Evolutionary conservation across 2,888 invertebrate species (phyloP), one percentile per base, ranked within the genome.

Genomic region (Tenthredo distinguenda): DNA sequence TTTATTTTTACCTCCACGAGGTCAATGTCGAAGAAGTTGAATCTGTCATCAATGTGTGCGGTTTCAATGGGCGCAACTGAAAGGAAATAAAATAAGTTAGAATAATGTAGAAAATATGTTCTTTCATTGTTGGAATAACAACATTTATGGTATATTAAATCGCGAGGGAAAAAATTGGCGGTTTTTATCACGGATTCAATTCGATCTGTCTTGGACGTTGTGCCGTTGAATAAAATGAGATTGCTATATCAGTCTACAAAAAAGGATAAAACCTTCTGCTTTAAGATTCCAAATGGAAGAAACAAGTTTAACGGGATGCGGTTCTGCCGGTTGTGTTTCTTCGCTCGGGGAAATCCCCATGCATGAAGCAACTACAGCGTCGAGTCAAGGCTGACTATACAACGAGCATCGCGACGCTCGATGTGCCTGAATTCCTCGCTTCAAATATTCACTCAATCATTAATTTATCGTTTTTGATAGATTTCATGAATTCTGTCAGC

Each of bases 1-100:
- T 81, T 40, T 40, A 85, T 74, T 10, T 85, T 93, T 89, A 94
- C 94, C 87, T 94, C 93, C 0, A 95, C 92, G 18, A 96, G 94
- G 87, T 95, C 95, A 31, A 94, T 94, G 88, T 95, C 95, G 90
- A 96, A 95, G 89, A 94, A 95, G 91, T 95, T 95, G 47, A 95
- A 91, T 0, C 95, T 93, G 71, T 92, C 90, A 9, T 87, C 86
- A 65, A 85, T 1, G 15, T 74, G 34, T 1, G 18, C 50, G 18
- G 43, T 40, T 72, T 12, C 47, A 50, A 26, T 50, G 26, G 47
- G 50, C 6, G 31, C 31, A 18, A 68, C 83, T 83, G 68, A 31
- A 83, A 81, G 37, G 34, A 68, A 68, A 50, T 26, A 26, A 47
- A 68, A 21, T 18, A 47, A 68, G 34, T 34, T 31, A 18, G 5